Conservation (phyloP, 2,888 invertebrate genomes). For the Asteroscopus sphinx region DNA sequence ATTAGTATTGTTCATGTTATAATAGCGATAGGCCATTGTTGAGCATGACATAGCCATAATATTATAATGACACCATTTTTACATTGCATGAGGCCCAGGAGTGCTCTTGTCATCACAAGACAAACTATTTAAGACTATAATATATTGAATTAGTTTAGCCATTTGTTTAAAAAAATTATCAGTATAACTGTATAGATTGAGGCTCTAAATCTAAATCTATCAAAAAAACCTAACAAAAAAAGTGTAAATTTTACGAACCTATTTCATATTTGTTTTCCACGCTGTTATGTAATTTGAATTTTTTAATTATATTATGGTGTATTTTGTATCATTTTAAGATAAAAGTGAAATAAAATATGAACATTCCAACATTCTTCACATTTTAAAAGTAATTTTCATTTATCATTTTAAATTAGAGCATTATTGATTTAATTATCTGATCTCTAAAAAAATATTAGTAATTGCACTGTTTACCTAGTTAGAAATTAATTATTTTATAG, state of each 20-base stretch:
- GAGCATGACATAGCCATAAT: constrained; percentile 24
- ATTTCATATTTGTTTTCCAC: constrained; percentile 18
- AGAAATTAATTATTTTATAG: constrained; percentile 29
- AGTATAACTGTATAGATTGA: constrained; percentile 26
- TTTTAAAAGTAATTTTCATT: constrained; percentile 15
- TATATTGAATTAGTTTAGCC: constrained; percentile 6
- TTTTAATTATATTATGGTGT: constrained; percentile 9
- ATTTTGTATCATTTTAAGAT: constrained; percentile 45
- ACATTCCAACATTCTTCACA: constrained; percentile 44
- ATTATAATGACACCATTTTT: constrained; percentile 11
- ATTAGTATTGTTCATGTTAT: constrained; percentile 26
- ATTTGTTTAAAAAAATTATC: constrained; percentile 8
- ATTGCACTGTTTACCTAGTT: constrained; percentile 33
- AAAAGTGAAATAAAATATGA: constrained; percentile 51
- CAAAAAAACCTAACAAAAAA: too few relatives aligned
- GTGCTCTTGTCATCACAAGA: constrained; percentile 44
- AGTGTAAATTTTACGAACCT: too few relatives aligned
- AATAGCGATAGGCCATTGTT: constrained; percentile 38
- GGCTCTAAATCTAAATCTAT: constrained; percentile 23
- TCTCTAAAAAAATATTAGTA: constrained; percentile 46
- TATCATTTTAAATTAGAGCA: constrained; percentile 32
- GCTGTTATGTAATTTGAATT: constrained; percentile 17
- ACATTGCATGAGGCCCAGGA: constrained; percentile 5
- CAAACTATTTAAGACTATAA: too few relatives aligned
- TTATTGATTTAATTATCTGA: constrained; percentile 45